Evolutionary conservation across 37 sponge, comb jelly and placozoan species (phyloP).

Genomic region (Cladorhizidae sp.): DNA sequence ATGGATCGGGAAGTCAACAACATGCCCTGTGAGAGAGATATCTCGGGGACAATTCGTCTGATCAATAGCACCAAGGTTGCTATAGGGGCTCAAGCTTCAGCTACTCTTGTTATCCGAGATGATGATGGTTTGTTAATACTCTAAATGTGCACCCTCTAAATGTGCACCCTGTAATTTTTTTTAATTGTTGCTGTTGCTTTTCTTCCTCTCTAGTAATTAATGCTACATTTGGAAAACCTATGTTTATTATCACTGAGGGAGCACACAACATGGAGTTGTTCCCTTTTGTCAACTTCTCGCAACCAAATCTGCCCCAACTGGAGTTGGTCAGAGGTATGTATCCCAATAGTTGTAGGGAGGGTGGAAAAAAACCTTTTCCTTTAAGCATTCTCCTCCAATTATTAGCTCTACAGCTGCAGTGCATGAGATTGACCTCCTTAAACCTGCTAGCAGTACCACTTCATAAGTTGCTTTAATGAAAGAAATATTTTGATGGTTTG

Average conservation of each 20-base stretch:
- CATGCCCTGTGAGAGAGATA: not conserved
- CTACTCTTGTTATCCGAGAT: not conserved
- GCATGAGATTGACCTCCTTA: too few relatives aligned
- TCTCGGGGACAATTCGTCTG: not conserved
- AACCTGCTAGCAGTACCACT: too few relatives aligned
- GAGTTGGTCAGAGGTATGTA: not conserved
- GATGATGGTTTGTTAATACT: conserved; percentile 1
- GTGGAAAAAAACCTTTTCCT: too few relatives aligned
- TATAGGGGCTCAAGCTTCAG: not conserved
- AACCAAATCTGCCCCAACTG: not conserved
- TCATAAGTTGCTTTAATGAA: too few relatives aligned
- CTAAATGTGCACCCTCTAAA: not conserved
- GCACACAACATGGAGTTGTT: not conserved
- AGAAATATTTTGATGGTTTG: too few relatives aligned
- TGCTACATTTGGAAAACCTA: not conserved
- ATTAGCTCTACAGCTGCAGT: too few relatives aligned
- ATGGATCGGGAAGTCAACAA: not conserved
- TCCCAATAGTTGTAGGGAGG: too few relatives aligned
- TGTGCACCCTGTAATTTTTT: not conserved
- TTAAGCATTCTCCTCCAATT: too few relatives aligned
- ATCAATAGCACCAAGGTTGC: not conserved
- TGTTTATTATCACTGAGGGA: not conserved
- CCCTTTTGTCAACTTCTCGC: not conserved
- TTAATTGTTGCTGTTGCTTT: not conserved
- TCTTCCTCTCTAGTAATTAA: not conserved